Evolutionary conservation across 1,140 invertebrate genomes (phyloP).

Genomic region (Anoplolepis gracilipes): DNA sequence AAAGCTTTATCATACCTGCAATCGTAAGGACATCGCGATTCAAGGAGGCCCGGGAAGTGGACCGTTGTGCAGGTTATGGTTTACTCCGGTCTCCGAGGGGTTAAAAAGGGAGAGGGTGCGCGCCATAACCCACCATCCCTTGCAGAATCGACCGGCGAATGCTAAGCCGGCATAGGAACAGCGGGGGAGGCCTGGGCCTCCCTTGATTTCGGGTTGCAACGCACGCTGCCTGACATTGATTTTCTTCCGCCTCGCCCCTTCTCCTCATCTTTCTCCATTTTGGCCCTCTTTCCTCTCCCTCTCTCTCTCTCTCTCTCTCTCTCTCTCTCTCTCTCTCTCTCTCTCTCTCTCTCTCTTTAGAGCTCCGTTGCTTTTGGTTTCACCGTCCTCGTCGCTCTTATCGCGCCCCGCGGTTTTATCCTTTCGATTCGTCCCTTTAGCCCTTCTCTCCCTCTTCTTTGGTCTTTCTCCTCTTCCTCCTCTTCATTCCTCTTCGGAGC

Average conservation of each 20-base stretch:
- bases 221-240: constrained; percentile 79
- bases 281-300: constrained; percentile 25
- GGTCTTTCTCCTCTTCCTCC: constrained; percentile 21
- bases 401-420: constrained; percentile 5
- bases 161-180: constrained; percentile 47
- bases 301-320: constrained; percentile 29
- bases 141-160: constrained; percentile 66
- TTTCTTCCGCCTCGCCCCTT: constrained; percentile 73
- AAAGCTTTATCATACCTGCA: neutral
- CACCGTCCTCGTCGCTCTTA: constrained; percentile 41
- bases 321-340: constrained; percentile 25
- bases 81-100: constrained; percentile 65
- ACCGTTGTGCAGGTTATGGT: constrained; percentile 82
- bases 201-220: constrained; percentile 75
- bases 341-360: constrained; percentile 28
- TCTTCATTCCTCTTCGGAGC: constrained; percentile 57
- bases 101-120: constrained; percentile 55
- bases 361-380: constrained; percentile 49
- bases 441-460: constrained; percentile 15
- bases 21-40: constrained; percentile 62
- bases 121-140: constrained; percentile 57
- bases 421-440: constrained; percentile 21
- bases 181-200: constrained; percentile 53
- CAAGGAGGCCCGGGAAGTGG: constrained; percentile 72
- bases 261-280: constrained; percentile 41